Evolutionary conservation across 2,888 invertebrate species (phyloP).

Genomic region (Craniophora ligustri): DNA sequence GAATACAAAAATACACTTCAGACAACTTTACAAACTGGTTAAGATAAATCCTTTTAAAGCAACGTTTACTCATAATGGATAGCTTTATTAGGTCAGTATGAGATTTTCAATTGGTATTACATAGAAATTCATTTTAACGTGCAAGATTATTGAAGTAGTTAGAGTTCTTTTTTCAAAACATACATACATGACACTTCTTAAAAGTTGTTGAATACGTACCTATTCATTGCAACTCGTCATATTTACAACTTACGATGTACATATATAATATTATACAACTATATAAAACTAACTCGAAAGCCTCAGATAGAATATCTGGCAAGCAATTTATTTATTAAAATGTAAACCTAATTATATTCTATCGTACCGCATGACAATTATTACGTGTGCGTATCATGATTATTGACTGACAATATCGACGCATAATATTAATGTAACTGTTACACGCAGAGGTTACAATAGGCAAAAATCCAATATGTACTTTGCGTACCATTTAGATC

Average conservation of each 20-base stretch:
- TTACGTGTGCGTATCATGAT: constrained; percentile 50
- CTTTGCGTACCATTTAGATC: constrained; percentile 30
- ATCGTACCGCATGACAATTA: constrained; percentile 28
- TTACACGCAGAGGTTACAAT: constrained; percentile 15
- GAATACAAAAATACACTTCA: constrained; percentile 78
- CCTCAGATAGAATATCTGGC: constrained; percentile 37
- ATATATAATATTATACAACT: constrained; percentile 31
- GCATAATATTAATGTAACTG: constrained; percentile 13
- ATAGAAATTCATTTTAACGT: neutral
- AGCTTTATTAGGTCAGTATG: neutral
- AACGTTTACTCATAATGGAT: constrained; percentile 23
- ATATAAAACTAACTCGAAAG: constrained; percentile 40
- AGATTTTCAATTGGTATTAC: constrained; percentile 5
- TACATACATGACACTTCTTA: constrained; percentile 8
- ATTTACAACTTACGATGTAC: constrained; percentile 40
- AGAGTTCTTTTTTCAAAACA: constrained; percentile 1
- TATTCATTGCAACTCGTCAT: constrained; percentile 25
- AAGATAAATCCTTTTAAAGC: constrained; percentile 18
- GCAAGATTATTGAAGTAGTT: constrained; percentile 11
- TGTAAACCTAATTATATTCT: constrained; percentile 15
- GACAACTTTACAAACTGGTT: constrained; percentile 40
- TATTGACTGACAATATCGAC: constrained; percentile 39
- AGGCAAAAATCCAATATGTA: constrained; percentile 23
- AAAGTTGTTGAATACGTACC: constrained; percentile 26
- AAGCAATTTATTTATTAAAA: constrained; percentile 35